Conservation (phyloP, 2,113 vertebrate genomes). For the Neoarius graeffei region DNA sequence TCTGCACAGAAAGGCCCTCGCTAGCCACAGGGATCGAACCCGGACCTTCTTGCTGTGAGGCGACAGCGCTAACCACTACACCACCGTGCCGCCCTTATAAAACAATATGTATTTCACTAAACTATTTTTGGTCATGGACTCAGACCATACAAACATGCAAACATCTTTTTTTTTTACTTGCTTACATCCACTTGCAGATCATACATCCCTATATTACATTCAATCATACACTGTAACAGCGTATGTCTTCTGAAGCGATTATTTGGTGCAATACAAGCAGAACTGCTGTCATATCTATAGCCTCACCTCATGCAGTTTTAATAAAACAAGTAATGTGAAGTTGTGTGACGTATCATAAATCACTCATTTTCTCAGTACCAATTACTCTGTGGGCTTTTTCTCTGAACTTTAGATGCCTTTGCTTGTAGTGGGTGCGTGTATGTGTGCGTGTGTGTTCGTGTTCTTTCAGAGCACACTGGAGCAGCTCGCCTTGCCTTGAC, state of each 20-base stretch:
- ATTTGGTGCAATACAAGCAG: constrained; percentile 34
- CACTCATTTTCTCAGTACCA: constrained; percentile 78
- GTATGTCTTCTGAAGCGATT: not conserved
- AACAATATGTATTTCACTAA: not conserved
- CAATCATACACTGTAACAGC: not conserved
- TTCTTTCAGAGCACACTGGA: constrained; percentile 50
- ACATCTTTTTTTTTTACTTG: not conserved
- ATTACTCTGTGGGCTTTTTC: constrained; percentile 37
- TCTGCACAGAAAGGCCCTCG: no score
- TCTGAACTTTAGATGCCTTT: constrained; percentile 36
- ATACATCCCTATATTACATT: not conserved
- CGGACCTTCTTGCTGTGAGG: no score
- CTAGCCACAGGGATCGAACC: no score
- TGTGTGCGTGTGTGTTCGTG: constrained; percentile 44
- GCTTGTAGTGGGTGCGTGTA: constrained; percentile 58
- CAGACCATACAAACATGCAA: not conserved
- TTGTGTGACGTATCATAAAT: constrained; percentile 86
- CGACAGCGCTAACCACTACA: no score
- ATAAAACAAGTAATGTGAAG: constrained; percentile 88
- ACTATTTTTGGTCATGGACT: not conserved
- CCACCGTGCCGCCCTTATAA: no score
- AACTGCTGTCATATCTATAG: constrained; percentile 77
- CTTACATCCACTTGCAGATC: not conserved
- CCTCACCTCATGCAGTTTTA: constrained; percentile 85
- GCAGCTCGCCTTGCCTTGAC: constrained; percentile 40